phyloP scores from a whole-genome alignment of 2,797 vertebrate genomes.

The Tangara arthus region DNA sequence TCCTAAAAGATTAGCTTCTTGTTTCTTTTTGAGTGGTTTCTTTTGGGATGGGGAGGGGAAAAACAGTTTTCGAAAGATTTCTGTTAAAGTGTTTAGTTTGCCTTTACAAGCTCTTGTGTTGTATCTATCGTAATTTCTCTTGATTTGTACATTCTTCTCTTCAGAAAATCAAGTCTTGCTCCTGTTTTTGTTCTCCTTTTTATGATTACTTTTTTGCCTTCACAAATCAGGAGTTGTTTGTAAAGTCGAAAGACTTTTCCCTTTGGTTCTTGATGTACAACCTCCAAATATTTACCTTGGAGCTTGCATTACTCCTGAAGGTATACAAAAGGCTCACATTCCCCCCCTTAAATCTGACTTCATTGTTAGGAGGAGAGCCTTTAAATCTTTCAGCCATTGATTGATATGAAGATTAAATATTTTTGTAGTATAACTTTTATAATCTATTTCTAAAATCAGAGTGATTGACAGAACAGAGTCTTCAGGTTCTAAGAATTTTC shows the following conservation, averaged over 20 bases:
- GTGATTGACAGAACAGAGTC: conserved; percentile 27
- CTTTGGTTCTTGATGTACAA: conserved; percentile 58
- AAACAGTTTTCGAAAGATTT: conserved; percentile 3
- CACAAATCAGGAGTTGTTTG: conserved; percentile 45
- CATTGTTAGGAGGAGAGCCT: conserved; percentile 21
- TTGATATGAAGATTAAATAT: conserved; percentile 58
- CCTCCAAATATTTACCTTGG: conserved; percentile 58
- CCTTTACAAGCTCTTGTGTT: conserved; percentile 35
- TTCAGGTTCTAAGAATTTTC: conserved; percentile 28
- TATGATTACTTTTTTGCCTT: conserved; percentile 44
- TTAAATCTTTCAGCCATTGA: conserved; percentile 51
- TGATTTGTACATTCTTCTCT: conserved; percentile 59
- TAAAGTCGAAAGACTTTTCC: conserved; percentile 47
- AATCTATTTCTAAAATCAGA: conserved; percentile 53
- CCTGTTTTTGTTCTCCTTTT: conserved; percentile 49
- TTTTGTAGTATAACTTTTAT: conserved; percentile 67
- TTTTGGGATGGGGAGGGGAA: background rate
- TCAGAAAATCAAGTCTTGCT: conserved; percentile 43
- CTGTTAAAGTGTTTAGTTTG: conserved; percentile 38
- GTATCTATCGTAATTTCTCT: conserved; percentile 38
- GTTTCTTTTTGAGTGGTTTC: conserved; percentile 38
- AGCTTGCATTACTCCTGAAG: conserved; percentile 54
- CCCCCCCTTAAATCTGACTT: background rate
- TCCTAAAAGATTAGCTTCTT: conserved; percentile 28
- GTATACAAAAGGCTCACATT: conserved; percentile 49